These are phyloP conservation scores for Isaurus tuberculatus DNA, from an alignment of 92 coral and sea anemone species.

Conservation along the genomic window DNA sequence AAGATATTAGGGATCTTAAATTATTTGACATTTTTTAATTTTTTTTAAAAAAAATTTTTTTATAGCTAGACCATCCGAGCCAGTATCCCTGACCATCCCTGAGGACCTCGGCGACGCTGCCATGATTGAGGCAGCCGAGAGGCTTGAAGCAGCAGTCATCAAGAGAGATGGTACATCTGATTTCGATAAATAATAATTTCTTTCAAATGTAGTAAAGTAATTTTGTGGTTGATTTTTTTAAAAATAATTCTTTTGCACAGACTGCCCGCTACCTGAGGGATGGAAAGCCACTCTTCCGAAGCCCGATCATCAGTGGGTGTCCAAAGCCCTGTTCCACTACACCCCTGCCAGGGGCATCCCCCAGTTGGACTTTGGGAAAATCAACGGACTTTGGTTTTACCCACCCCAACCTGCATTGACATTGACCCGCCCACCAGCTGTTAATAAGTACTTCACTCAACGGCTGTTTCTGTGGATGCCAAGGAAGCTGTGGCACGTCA, in stretches of 20 bases:
- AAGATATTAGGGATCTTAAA: too few species aligned
- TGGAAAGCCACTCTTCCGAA: not conserved
- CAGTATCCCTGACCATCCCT: not conserved
- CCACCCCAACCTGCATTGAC: conserved; percentile 37
- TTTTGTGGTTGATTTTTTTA: not conserved
- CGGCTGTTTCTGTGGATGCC: conserved; percentile 74
- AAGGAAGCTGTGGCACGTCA: conserved; percentile 67
- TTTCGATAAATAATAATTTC: too few species aligned
- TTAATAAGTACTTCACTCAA: conserved; percentile 55
- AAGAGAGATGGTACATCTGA: not conserved
- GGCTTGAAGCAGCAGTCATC: not conserved
- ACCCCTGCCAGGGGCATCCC: conserved; percentile 23
- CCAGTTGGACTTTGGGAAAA: conserved; percentile 1
- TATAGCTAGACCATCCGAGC: not conserved
- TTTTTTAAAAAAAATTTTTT: too few species aligned
- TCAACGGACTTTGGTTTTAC: not conserved
- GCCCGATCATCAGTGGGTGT: conserved; percentile 3
- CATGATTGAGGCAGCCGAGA: not conserved
- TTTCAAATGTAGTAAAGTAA: not conserved
- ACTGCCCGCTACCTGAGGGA: not conserved
- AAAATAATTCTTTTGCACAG: not conserved
- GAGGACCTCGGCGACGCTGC: not conserved
- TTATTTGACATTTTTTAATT: not conserved
- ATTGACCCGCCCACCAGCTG: conserved; percentile 48
- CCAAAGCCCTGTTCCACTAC: not conserved